These are phyloP conservation scores for Serrognathus titanus DNA, from an alignment of 2,888 invertebrate species.

Conservation along the genomic window DNA sequence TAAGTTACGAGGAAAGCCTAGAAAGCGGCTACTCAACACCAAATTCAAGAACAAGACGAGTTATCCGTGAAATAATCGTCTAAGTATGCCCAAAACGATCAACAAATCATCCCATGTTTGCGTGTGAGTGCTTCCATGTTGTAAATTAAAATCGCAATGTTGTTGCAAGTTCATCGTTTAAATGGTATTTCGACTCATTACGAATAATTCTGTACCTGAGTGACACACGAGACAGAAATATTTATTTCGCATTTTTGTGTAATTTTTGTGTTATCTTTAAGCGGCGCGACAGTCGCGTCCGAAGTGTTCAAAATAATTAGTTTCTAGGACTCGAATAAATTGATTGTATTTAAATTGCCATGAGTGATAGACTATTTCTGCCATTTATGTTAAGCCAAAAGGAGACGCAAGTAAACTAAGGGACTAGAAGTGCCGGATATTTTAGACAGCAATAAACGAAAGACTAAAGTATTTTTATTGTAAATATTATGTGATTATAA, in stretches of 20 bases:
- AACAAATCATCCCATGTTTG: neutral
- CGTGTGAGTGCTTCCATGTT: constrained; percentile 1
- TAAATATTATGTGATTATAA: constrained; percentile 14
- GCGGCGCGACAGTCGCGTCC: neutral
- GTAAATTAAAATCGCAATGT: no score
- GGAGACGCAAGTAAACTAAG: neutral
- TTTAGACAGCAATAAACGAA: constrained; percentile 18
- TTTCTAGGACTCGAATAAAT: no score
- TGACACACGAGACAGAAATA: constrained; percentile 7
- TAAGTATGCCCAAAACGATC: constrained; percentile 45
- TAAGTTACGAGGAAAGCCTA: constrained; percentile 89
- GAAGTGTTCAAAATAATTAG: constrained; percentile 1
- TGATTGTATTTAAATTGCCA: neutral
- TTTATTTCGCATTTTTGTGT: constrained; percentile 1
- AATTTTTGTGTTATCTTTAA: neutral
- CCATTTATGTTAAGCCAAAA: constrained; percentile 6
- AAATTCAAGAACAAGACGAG: constrained; percentile 86
- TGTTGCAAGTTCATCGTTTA: constrained; percentile 1
- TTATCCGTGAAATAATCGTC: constrained; percentile 93
- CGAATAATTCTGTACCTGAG: constrained; percentile 16
- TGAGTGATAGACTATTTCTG: constrained; percentile 5
- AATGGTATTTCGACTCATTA: constrained; percentile 13
- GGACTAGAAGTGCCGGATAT: constrained; percentile 14
- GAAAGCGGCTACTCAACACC: constrained; percentile 94
- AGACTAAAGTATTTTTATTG: neutral